phyloP scores from a whole-genome alignment of 2,797 vertebrate genomes.

The Ceyx erithaca region DNA sequence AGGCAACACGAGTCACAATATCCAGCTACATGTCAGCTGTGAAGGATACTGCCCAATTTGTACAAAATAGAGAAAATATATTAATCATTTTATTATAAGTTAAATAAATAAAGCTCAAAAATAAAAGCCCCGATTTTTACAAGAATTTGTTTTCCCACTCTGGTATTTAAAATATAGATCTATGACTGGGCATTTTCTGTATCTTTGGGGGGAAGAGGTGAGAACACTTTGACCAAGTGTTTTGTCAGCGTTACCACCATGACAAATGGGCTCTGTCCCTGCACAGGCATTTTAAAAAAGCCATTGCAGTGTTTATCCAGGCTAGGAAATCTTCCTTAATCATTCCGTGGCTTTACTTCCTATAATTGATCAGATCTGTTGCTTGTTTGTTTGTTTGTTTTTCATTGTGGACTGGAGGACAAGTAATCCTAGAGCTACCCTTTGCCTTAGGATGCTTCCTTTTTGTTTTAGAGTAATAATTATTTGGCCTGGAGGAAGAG shows the following conservation, averaged over 20 bases:
- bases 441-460: neutral
- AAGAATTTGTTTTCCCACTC: constrained; percentile 49
- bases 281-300: neutral
- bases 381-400: neutral
- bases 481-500: neutral
- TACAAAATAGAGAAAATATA: constrained; percentile 70
- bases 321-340: constrained; percentile 25
- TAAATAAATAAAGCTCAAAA: constrained; percentile 82
- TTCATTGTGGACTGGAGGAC: neutral
- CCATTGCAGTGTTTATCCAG: constrained; percentile 7
- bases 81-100: constrained; percentile 77
- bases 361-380: neutral
- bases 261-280: neutral
- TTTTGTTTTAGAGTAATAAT: neutral
- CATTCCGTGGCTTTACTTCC: constrained; percentile 27
- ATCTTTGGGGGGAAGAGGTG: neutral
- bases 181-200: constrained; percentile 24
- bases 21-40: neutral
- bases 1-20: neutral
- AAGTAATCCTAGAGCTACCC: neutral
- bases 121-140: constrained; percentile 62
- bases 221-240: constrained; percentile 13
- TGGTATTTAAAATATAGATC: constrained; percentile 70
- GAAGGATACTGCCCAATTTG: constrained; percentile 28
- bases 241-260: constrained; percentile 18